Evolutionary conservation across 2,797 vertebrate genomes (phyloP).

Genomic region (Hypotaenidia okinawae): DNA sequence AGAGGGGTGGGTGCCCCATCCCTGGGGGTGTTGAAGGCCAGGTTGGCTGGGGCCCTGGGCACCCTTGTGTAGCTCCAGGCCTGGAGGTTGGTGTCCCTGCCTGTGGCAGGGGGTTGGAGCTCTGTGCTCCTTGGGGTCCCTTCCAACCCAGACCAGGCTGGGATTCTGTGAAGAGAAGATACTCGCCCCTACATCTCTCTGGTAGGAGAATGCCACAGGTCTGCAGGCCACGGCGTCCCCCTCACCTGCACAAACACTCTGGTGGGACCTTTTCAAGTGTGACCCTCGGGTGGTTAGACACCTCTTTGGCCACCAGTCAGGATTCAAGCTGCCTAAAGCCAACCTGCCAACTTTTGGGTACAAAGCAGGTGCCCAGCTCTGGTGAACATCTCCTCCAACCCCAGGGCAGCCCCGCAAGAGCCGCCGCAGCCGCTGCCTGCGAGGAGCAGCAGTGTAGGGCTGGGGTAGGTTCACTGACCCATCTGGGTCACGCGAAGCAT

Average conservation of each 20-base stretch:
- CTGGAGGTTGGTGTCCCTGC: too few relatives aligned
- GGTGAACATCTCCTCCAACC: background rate
- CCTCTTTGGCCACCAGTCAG: background rate
- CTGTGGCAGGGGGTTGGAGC: too few relatives aligned
- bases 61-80: too few relatives aligned
- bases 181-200: background rate
- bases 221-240: background rate
- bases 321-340: background rate
- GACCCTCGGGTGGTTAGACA: background rate
- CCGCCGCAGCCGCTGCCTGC: rapidly evolving
- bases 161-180: background rate
- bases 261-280: background rate
- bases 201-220: background rate
- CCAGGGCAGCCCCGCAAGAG: background rate
- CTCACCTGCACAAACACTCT: background rate
- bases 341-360: rapidly evolving
- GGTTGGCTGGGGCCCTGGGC: too few relatives aligned
- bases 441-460: background rate
- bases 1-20: too few relatives aligned
- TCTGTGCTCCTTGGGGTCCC: too few relatives aligned
- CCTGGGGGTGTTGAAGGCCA: too few relatives aligned
- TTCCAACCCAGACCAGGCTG: too few relatives aligned
- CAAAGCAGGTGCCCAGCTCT: background rate
- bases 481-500: rapidly evolving
- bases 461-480: rapidly evolving